phyloP scores from a whole-genome alignment of 2,888 invertebrate species.

The Napeogenes inachia region DNA sequence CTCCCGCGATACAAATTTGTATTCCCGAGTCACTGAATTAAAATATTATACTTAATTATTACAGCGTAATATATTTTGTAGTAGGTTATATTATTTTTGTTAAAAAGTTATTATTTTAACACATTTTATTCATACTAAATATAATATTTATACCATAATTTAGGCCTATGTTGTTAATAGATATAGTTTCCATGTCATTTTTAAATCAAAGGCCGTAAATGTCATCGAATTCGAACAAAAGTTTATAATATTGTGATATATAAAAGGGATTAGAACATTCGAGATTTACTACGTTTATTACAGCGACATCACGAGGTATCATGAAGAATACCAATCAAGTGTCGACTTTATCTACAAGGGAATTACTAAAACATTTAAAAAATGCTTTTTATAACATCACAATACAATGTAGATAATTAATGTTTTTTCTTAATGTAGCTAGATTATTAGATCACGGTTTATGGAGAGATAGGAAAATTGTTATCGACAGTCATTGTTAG shows the following conservation, averaged over 20 bases:
- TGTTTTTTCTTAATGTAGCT: slow-evolving; percentile 55
- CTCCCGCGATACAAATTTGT: neutral
- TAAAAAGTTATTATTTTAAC: slow-evolving; percentile 27
- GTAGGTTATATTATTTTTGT: slow-evolving; percentile 23
- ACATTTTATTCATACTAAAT: slow-evolving; percentile 25
- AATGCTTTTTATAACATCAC: slow-evolving; percentile 60
- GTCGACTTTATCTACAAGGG: slow-evolving; percentile 62
- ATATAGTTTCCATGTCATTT: slow-evolving; percentile 30
- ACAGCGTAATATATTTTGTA: slow-evolving; percentile 22
- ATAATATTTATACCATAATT: slow-evolving; percentile 25
- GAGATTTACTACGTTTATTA: slow-evolving; percentile 34
- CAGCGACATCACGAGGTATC: too few relatives aligned
- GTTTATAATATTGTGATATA: slow-evolving; percentile 34
- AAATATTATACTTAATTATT: neutral
- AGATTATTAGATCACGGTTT: slow-evolving; percentile 55
- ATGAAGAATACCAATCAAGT: slow-evolving; percentile 22
- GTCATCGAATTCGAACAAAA: slow-evolving; percentile 36
- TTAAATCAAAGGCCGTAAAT: slow-evolving; percentile 26
- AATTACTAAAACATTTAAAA: slow-evolving; percentile 59
- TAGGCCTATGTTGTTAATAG: slow-evolving; percentile 30
- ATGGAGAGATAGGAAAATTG: slow-evolving; percentile 64
- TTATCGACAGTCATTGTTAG: slow-evolving; percentile 68
- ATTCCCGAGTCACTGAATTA: slow-evolving; percentile 1
- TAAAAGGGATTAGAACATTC: slow-evolving; percentile 34
- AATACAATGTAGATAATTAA: slow-evolving; percentile 47